Percentiles rank a stretch among this genome's conserved stretches.
Conservation (phyloP, 2,888 invertebrate genomes). For the Hemicrepidius hirtus region DNA sequence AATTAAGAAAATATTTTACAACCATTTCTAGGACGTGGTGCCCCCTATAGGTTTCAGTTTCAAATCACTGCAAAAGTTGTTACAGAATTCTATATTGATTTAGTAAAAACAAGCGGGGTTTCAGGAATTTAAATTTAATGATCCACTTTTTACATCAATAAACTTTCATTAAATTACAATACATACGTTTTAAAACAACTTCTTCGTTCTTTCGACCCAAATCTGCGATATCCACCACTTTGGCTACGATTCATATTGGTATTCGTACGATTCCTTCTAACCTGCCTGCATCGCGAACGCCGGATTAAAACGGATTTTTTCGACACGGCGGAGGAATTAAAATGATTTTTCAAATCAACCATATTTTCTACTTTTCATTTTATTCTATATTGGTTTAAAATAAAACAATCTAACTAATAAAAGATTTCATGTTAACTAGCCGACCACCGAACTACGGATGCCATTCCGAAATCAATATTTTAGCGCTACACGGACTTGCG, state of each 20-base stretch:
- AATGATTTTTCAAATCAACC: conserved; percentile 63
- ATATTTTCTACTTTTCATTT: conserved; percentile 52
- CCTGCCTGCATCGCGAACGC: conserved; percentile 40
- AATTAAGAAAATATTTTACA: no score
- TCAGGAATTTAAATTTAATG: not conserved
- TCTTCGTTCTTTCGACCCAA: conserved; percentile 5
- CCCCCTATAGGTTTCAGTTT: no score
- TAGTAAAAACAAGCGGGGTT: not conserved
- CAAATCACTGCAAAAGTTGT: no score
- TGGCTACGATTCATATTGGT: not conserved
- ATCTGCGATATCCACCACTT: not conserved
- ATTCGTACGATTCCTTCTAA: conserved; percentile 11
- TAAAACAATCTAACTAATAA: not conserved
- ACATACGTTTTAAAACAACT: not conserved
- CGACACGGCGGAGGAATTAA: conserved; percentile 56
- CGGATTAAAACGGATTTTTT: conserved; percentile 42
- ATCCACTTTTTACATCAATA: no score
- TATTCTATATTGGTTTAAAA: not conserved
- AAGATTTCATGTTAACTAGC: conserved; percentile 8
- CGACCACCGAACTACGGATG: conserved; percentile 12
- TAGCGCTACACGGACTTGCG: conserved; percentile 17
- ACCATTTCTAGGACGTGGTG: no score
- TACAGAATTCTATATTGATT: not conserved
- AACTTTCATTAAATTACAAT: not conserved
- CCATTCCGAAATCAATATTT: conserved; percentile 44